Evolutionary conservation across 2,888 invertebrate genomes (phyloP), one percentile per base, ranked within the genome.

Genomic region (Halocaridina rubra): DNA sequence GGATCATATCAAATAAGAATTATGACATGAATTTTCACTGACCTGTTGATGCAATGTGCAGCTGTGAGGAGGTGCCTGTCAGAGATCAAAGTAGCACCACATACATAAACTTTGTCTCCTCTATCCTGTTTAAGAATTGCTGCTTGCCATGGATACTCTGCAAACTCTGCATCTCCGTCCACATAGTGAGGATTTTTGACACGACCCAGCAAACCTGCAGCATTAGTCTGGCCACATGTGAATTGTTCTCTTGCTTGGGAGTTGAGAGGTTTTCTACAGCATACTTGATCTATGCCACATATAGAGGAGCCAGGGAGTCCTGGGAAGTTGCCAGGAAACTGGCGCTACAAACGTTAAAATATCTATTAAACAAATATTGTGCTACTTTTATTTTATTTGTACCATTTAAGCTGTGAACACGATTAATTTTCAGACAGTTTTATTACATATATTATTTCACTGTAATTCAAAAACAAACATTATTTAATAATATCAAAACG

Each of bases 101-200:
- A 97, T 29, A 96, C 96, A 90, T 97, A 97, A 16, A 97, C 95
- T 87, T 96, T 96, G 91, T 97, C 97, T 89, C 95, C 95, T 24
- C 96, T 95, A 90, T 97, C 96, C 90, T 96, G 97, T 91, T 98
- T 97, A 91, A 98, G 91, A 88, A 98, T 97, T 84, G 98, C 98
- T 24, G 95, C 97, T 93, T 98, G 96, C 95, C 97, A 97, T 7
- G 97, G 97, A 90, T 97, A 97, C 91, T 97, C 96, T 91, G 97
- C 97, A 89, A 97, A 97, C 92, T 97, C 96, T 89, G 97, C 96
- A 90, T 97, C 97, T 22, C 97, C 97, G 90, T 98, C 97, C 3
- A 96, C 94, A 89, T 96, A 96, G 2, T 95, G 94, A 2, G 97
- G 77, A 13, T 79, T 81, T 46, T 69, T 86, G 8, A 79, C 72